Base-by-base conservation (phyloP, 2,797 vertebrate species). In the Neosilurus hyrtlii region DNA sequence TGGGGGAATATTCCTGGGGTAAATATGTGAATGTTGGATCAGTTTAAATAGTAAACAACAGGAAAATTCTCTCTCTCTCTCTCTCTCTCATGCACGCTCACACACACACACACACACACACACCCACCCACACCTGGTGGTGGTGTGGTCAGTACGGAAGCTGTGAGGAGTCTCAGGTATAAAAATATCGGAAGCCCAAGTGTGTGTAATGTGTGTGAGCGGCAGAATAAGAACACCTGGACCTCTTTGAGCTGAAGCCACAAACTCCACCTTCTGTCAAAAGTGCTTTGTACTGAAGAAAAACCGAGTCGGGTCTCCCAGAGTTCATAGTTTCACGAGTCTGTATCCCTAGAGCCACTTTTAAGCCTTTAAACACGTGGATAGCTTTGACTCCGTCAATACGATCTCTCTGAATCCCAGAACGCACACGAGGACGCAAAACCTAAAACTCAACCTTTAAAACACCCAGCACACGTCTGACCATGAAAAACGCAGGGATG, bases 271-370 rank as follows among this genome's bases (percentile, higher is more conserved):
- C 22, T 52, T 75, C 24, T 51, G 57, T 63, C 49, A 90, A 90
- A 30, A 89, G 86, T 88, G 90, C 26, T 87, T 86, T 85, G 35
- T 62, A 59, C 16, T 20, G 52, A 35, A 8, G 26, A 35, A 6
- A 62, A 30, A 54, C 26, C 11, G n/a, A 16, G 20, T 49, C 18
- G 4, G 1, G 20, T 70, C 43, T 4, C 43, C 43, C 43, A 4
- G 43, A 43, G 43, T 43, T 8, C 43, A 43, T 43, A 43, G 43
- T 43, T 43, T 43, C 30, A 1, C 5, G 7, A 35, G 15, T 37
- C 18, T 35, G 20, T 18, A 67, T 67, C 65, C 65, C 16, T 3
- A 67, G 15, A 20, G 63, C 6, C 14, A 0, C 11, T 16, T n/a
- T 61, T 61, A 61, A n/a, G 22, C 61, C 3, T 35, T 16, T 30